phyloP scores from a whole-genome alignment of 2,113 vertebrate genomes.

The Callocephalon fimbriatum region DNA sequence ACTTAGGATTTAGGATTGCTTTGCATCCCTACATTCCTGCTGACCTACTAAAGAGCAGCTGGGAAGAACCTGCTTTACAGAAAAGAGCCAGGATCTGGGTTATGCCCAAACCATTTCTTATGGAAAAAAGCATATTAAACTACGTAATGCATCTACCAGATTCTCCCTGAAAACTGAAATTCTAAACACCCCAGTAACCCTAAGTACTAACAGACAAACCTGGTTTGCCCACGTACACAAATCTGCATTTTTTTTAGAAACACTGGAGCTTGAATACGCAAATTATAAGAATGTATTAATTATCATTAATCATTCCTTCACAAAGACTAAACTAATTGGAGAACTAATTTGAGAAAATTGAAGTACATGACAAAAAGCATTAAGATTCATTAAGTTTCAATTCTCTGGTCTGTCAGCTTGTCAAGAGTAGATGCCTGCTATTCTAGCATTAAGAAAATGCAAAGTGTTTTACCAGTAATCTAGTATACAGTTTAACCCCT shows the following conservation, averaged over 20 bases:
- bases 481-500: slow-evolving; percentile 36
- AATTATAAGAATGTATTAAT: slow-evolving; percentile 73
- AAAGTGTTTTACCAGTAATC: not conserved
- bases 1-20: fast-evolving
- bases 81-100: not conserved
- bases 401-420: slow-evolving; percentile 75
- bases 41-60: not conserved
- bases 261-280: slow-evolving; percentile 64
- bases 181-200: not conserved
- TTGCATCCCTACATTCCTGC: not conserved
- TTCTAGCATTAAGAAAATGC: not conserved
- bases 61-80: not conserved
- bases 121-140: not conserved
- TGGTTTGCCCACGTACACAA: not conserved
- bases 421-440: slow-evolving; percentile 69
- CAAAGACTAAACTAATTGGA: slow-evolving; percentile 77
- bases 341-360: slow-evolving; percentile 77
- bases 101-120: not conserved
- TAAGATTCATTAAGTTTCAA: slow-evolving; percentile 78
- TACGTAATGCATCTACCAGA: not conserved
- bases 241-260: slow-evolving; percentile 44
- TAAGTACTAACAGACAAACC: not conserved
- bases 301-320: slow-evolving; percentile 80
- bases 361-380: slow-evolving; percentile 72
- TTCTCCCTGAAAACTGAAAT: not conserved